Conservation (phyloP, 2,888 invertebrate genomes). For the Habrosyne pyritoides region DNA sequence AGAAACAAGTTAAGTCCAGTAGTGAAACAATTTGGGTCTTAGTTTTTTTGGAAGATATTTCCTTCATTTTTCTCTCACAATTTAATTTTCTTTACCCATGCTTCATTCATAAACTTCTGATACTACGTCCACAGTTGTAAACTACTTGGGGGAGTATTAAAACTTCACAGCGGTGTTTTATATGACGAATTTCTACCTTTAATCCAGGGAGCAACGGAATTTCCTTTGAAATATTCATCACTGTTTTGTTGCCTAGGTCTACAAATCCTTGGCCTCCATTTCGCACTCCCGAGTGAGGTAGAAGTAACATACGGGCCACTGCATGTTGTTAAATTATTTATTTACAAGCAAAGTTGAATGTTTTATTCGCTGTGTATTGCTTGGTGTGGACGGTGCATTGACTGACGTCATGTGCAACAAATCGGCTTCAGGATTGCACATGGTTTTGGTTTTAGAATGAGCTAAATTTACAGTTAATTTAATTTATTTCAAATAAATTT, state of each 20-base stretch:
- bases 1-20: too few relatives aligned
- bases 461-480: not conserved
- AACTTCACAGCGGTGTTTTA: constrained; percentile 9
- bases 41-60: not conserved
- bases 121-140: not conserved
- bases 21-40: not conserved
- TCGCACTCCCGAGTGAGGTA: constrained; percentile 21
- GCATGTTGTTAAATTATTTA: constrained; percentile 57
- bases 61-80: not conserved
- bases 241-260: constrained; percentile 34
- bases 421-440: not conserved
- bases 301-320: constrained; percentile 34
- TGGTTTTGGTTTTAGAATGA: not conserved
- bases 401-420: constrained; percentile 11
- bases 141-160: constrained; percentile 5
- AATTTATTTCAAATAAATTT: too few relatives aligned
- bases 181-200: constrained; percentile 15
- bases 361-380: constrained; percentile 51
- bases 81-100: not conserved
- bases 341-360: constrained; percentile 39
- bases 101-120: not conserved
- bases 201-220: constrained; percentile 15
- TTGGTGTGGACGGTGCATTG: constrained; percentile 20
- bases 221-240: constrained; percentile 23
- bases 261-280: constrained; percentile 54